Base-by-base conservation (phyloP, 2,888 invertebrate species). In the Strigamia transsilvanica region DNA sequence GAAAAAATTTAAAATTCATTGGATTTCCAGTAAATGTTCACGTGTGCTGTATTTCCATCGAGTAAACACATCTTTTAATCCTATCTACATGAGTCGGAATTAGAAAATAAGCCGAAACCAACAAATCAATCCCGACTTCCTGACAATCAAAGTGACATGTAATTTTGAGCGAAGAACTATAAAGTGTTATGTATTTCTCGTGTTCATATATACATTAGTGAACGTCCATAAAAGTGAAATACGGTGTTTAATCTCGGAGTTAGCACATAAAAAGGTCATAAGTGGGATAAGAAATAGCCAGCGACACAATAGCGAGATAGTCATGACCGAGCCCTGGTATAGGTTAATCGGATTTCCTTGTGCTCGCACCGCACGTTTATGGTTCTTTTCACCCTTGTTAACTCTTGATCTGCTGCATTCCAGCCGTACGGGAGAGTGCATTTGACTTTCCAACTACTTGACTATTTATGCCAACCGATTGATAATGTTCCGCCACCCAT, bases 341-440 rank as follows among this genome's bases (percentile, higher is more conserved):
- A 73, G 73, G 73, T 73, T 73, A 73, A 73, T 73, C 73, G 73
- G 73, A 73, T 73, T 73, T 73, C 73, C 73, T 23, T 32, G 73
- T 73, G 73, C 23, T 38, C 38, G 73, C 73, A 15, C 73, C 73
- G 32, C 73, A 73, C 73, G 73, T 73, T 73, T 73, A 73, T 73
- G 73, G 73, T 73, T 32, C 32, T 73, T 32, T 27, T 21, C 10
- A 10, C 73, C 32, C 73, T 73, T 32, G 27, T 73, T 32, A 27
- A 27, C 73, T 73, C 73, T 27, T 73, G 73, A 73, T 73, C 27
- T 73, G 23, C 73, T 27, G 73, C 73, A 32, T 27, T 27, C 27
- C 27, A 12, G 13, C 56, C 56, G 56, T 5, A 73, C 32, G 13
- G 32, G 32, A 3, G 32, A 27, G 73, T 73, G 73, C 73, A 73